These are phyloP conservation scores for Tetramorium simillimum DNA, from an alignment of 1,140 invertebrate species.

Conservation along the genomic window DNA sequence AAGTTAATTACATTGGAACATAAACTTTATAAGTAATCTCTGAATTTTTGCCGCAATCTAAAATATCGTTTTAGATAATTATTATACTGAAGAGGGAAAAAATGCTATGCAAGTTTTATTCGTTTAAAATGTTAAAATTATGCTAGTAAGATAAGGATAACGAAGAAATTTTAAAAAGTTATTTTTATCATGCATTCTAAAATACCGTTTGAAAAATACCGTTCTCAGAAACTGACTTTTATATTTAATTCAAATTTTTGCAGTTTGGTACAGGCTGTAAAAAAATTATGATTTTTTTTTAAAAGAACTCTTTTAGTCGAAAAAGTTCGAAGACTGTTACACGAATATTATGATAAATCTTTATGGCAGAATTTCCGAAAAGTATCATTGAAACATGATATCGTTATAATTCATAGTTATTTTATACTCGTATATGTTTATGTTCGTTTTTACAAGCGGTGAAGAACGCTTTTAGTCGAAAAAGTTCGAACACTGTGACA, in stretches of 20 bases:
- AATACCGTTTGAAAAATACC: background rate
- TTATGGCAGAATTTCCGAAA: background rate
- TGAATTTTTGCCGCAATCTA: conserved; percentile 33
- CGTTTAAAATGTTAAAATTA: conserved; percentile 1
- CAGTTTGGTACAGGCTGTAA: background rate
- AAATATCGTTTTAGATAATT: conserved; percentile 42
- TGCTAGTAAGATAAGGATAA: background rate
- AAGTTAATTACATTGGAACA: conserved; percentile 54
- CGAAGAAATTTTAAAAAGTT: background rate
- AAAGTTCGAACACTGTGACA: background rate
- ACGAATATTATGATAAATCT: background rate
- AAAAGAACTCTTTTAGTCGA: background rate
- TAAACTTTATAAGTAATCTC: conserved; percentile 46
- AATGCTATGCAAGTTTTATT: background rate
- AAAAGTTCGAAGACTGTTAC: background rate
- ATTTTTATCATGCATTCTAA: background rate
- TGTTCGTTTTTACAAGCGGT: background rate
- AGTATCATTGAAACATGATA: background rate
- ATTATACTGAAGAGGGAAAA: background rate
- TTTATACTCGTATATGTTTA: too few relatives aligned
- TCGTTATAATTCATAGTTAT: background rate
- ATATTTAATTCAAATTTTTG: background rate
- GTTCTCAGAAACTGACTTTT: background rate
- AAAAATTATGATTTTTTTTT: background rate
- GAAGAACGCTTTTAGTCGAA: background rate